These are phyloP conservation scores for Magallana nippona DNA, from an alignment of 2,888 invertebrate species.

Conservation along the genomic window DNA sequence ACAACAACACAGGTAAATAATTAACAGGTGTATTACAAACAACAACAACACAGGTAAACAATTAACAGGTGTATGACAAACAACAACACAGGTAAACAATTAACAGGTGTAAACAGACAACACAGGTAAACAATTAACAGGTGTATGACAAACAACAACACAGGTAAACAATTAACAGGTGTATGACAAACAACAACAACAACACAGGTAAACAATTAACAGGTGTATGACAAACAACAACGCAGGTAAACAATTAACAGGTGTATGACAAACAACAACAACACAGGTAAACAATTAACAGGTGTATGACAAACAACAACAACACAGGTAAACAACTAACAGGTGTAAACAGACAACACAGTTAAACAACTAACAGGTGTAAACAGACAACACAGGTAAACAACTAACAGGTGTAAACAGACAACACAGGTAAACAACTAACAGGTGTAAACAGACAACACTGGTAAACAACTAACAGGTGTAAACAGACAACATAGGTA, in stretches of 20 bases:
- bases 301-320: too few relatives aligned
- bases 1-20: neutral
- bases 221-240: slow-evolving; percentile 56
- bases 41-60: neutral
- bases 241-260: slow-evolving; percentile 46
- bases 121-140: neutral
- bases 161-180: neutral
- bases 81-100: neutral
- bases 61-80: neutral
- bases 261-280: too few relatives aligned
- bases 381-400: neutral
- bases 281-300: too few relatives aligned
- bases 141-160: neutral
- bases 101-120: neutral
- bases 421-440: neutral
- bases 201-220: neutral
- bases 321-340: too few relatives aligned
- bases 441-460: too few relatives aligned
- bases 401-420: neutral
- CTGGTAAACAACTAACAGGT: too few relatives aligned
- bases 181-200: too few relatives aligned
- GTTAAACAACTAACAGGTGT: neutral
- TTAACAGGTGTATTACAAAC: neutral
- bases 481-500: too few relatives aligned
- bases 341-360: too few relatives aligned